phyloP scores from a whole-genome alignment of 1,140 invertebrate genomes.

The Drosophila lowei region DNA sequence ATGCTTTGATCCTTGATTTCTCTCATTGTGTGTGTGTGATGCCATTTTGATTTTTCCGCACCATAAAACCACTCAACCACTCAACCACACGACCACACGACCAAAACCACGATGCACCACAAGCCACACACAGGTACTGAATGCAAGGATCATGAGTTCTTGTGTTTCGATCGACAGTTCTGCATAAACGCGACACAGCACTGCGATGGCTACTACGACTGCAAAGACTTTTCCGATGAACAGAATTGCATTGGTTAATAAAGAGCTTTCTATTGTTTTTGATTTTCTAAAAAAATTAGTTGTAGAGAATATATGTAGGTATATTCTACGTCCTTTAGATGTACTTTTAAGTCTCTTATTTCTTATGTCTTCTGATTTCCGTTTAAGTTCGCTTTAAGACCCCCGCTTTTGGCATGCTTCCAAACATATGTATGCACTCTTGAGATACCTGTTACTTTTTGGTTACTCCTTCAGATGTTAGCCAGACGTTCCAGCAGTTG shows the following conservation, averaged over 20 bases:
- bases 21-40: conserved; percentile 21
- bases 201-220: conserved; percentile 95
- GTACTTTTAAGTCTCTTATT: neutral
- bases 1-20: conserved; percentile 19
- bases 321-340: neutral
- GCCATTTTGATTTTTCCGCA: conserved; percentile 26
- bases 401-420: too few species aligned
- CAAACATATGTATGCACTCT: conserved; percentile 51
- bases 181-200: conserved; percentile 88
- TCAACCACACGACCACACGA: neutral
- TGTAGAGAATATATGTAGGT: conserved; percentile 6
- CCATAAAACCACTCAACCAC: conserved; percentile 17
- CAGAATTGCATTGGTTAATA: conserved; percentile 89
- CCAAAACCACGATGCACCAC: conserved; percentile 1
- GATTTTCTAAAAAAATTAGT: neutral
- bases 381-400: neutral
- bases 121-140: conserved; percentile 53
- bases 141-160: conserved; percentile 86
- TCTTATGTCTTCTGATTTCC: neutral
- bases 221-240: conserved; percentile 95
- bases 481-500: conserved; percentile 1
- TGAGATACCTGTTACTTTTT: neutral
- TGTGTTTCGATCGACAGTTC: conserved; percentile 86
- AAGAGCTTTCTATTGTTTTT: conserved; percentile 10
- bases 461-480: neutral